Base-by-base conservation (phyloP, 2,797 vertebrate genomes). In the Anas acuta region DNA sequence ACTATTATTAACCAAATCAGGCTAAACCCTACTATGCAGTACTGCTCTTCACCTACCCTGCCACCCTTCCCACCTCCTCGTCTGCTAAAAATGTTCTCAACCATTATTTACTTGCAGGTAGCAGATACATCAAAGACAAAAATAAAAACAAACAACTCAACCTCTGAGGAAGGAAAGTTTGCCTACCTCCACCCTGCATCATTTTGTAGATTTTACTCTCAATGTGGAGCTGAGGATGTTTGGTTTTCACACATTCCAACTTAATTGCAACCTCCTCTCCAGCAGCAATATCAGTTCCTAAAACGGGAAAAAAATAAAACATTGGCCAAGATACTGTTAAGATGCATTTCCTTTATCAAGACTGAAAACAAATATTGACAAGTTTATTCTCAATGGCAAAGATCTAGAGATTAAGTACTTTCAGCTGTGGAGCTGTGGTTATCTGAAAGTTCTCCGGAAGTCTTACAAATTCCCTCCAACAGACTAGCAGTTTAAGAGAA, bases 191-290 rank as follows among this genome's bases (percentile, higher is more conserved):
- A 96, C 99, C 99, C 97, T 99, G 99, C 99, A 99, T 99, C 99
- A 99, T 99, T 97, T 99, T 99, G 98, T 99, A 99, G 98, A 99
- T 99, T 98, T 99, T 99, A 98, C 99, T 99, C 97, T 99, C 99
- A 7, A 99, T 99, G 96, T 99, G 99, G 53, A 99, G 98, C 95
- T 99, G 99, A 94, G 99, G 99, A 96, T 99, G 99, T 97, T 99
- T 99, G 45, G 99, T 99, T 98, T 99, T 99, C 95, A 99, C 99
- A 97, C 99, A 99, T 98, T 99, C 99, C 92, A 99, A 97, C 96
- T 99, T 99, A 97, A 99, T 99, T 73, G 99, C 99, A 92, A 99
- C 99, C 94, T 99, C 99, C 89, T 99, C 99, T 53, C 98, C 98
- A 1, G 99, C 99, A 91, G 99, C 99, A 97, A 99, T 99, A 94